Base-by-base conservation (phyloP, 2,113 vertebrate genomes). In the Osmerus mordax region DNA sequence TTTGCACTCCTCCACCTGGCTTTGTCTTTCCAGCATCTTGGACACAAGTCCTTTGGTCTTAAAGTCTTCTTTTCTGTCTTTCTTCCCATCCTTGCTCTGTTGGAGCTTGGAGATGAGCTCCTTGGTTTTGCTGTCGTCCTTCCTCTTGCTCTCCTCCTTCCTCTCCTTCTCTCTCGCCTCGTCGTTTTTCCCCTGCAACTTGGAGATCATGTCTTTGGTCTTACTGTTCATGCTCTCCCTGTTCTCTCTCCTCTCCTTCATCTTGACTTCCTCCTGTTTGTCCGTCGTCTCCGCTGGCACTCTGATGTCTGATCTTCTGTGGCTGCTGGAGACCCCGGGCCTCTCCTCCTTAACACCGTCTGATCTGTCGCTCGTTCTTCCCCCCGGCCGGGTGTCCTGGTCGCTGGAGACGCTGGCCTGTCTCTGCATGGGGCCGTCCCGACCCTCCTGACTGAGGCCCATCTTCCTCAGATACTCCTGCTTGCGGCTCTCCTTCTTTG, bases 381-480 rank as follows among this genome's bases (percentile, higher is more conserved):
- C 78, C 36, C 89, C 87, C 14, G 8, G 61, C 61, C 71, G 84
- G 2, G 21, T 36, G 12, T 81, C 90, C 23, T 3, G 75, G 66
- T 87, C 87, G n/a, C 13, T 51, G 13, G 83, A 73, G 65, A 79
- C n/a, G 54, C 85, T 86, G 11, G 71, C 19, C 70, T 89, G 85
- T 70, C 75, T 79, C 53, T 55, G 78, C 58, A 76, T 3, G 3
- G 58, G 86, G 14, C 3, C 83, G 0, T 89, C 83, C 3, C 84
- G 87, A 18, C 77, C 85, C 68, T 93, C 92, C 66, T 93, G 92
- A 79, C 91, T 92, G 63, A 88, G 80, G 63, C 89, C 90, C 89
- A 84, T 92, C 80, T 90, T 92, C 74, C 90, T 88, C 81, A 91
- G 80, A 73, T 91, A 90, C 72, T 92, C 90, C 71, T 92, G 89